Conservation (phyloP, 2,888 invertebrate genomes). For the Panorpa germanica region DNA sequence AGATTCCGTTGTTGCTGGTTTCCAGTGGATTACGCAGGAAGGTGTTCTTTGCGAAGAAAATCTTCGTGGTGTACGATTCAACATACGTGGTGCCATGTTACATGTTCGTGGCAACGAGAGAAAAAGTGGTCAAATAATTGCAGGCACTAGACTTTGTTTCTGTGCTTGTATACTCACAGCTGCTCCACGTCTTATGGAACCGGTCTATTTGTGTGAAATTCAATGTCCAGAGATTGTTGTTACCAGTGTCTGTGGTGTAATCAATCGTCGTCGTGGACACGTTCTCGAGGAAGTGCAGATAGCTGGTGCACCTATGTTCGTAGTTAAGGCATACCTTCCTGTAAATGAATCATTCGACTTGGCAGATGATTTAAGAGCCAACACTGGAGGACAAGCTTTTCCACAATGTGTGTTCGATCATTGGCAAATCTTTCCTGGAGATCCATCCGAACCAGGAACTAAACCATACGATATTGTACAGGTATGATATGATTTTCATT, state of each 20-base stretch:
- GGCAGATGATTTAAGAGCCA: constrained; percentile 86
- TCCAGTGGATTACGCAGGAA: constrained; percentile 99
- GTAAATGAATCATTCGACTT: constrained; percentile 99
- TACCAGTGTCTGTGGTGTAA: constrained; percentile 94
- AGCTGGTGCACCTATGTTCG: constrained; percentile 95
- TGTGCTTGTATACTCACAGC: constrained; percentile 95
- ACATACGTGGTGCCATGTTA: constrained; percentile 97
- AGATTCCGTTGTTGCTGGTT: constrained; percentile 95
- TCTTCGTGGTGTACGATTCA: constrained; percentile 82
- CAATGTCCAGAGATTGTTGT: constrained; percentile 94
- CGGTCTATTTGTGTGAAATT: constrained; percentile 99
- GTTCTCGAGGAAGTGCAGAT: constrained; percentile 94
- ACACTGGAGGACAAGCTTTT: constrained; percentile 99
- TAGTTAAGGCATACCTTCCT: constrained; percentile 95
- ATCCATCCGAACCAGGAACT: constrained; percentile 62
- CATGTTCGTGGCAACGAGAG: constrained; percentile 99
- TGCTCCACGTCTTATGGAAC: constrained; percentile 88
- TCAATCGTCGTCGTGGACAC: constrained; percentile 94
- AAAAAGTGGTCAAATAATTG: constrained; percentile 99
- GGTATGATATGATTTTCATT: constrained; percentile 24
- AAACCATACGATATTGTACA: constrained; percentile 67
- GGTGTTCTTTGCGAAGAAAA: constrained; percentile 98
- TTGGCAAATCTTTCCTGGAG: constrained; percentile 95
- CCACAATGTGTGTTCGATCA: constrained; percentile 99
- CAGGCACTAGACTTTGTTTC: constrained; percentile 91